These are phyloP conservation scores for Sinonovacula constricta DNA, from an alignment of 1,140 invertebrate species.

Conservation along the genomic window DNA sequence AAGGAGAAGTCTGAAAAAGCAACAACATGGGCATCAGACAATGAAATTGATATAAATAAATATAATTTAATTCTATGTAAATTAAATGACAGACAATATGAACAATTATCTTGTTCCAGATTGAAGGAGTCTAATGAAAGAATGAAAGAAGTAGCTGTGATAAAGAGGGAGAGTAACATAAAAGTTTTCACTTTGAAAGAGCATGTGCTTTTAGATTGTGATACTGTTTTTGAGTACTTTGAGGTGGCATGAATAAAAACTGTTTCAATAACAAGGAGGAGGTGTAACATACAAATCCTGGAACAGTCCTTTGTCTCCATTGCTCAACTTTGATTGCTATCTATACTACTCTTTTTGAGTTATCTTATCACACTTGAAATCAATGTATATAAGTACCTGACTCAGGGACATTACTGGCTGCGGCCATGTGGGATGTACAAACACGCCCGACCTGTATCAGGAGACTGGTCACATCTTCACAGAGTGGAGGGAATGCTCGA, in stretches of 20 bases:
- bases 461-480: conserved; percentile 92
- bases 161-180: too few relatives aligned
- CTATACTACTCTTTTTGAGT: conserved; percentile 1
- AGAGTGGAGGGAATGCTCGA: conserved; percentile 93
- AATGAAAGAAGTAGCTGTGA: too few relatives aligned
- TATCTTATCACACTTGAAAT: too few relatives aligned
- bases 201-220: too few relatives aligned
- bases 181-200: too few relatives aligned
- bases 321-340: background rate
- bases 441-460: conserved; percentile 92
- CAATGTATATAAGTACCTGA: conserved; percentile 53
- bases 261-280: background rate
- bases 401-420: conserved; percentile 59
- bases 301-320: background rate
- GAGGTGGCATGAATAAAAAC: background rate
- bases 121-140: too few relatives aligned
- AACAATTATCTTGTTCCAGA: too few relatives aligned
- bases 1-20: background rate
- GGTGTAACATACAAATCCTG: background rate
- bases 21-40: background rate
- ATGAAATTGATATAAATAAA: background rate
- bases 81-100: background rate
- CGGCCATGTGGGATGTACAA: conserved; percentile 85
- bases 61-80: background rate
- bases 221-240: background rate